Base-by-base conservation (phyloP, 2,113 vertebrate genomes). In the Apodemus speciosus region DNA sequence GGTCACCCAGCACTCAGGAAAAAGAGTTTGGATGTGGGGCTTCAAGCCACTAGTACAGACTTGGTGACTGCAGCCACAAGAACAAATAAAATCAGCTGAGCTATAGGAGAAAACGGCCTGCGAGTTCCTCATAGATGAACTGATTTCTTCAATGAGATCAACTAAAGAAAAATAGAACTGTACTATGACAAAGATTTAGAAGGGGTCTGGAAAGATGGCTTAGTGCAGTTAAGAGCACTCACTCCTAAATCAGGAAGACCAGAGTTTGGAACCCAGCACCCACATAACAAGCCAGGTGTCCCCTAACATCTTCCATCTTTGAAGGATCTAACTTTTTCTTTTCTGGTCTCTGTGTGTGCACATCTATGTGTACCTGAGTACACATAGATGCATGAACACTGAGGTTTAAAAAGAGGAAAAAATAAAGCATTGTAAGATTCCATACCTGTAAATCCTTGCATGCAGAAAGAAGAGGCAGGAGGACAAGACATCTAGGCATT, bases 71-170 rank as follows among this genome's bases (percentile, higher is more conserved):
- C 43, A 64, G 43, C 43, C 10, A 27, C 0, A 21, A 62, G 7
- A 66, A 9, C 71, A 49, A 71, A 1, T 87, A 43, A 51, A 43
- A 56, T 53, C 35, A 85, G 23, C 40, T 66, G 27, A 79, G 32
- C 27, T 88, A 30, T 7, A 27, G 14, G 51, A n/a, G 1, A 5
- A 2, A 40, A 40, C 23, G 56, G 72, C 21, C 14, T 56, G 10
- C 68, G 66, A 53, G 56, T 68, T 85, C 79, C 92, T 90, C 13
- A 51, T 62, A 83, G 84, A 90, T 30, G 30, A 79, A 66, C 56
- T 62, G 30, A 89, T 56, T 92, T 89, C 62, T 96, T 89, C 58
- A 79, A 49, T 71, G 49, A 88, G 56, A 77, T 75, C 3, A 49
- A 40, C 53, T 62, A 89, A 81, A 83, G 27, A 62, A 58, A 80